Evolutionary conservation across 2,888 invertebrate species (phyloP), one percentile per base, ranked within the genome.

Genomic region (Mimumesa dahlbomi): DNA sequence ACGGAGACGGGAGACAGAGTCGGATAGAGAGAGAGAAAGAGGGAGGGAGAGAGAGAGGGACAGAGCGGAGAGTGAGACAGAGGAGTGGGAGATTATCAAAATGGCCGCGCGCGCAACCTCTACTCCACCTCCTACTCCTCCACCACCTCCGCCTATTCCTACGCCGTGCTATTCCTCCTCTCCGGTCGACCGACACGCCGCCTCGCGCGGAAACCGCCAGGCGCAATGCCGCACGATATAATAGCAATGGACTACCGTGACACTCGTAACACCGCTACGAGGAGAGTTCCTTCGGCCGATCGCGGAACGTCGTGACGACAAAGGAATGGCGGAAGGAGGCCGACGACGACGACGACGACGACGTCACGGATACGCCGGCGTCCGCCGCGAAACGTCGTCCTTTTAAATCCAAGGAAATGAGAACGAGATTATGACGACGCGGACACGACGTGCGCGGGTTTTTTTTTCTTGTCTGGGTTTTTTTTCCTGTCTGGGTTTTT

Each of bases 31-130:
- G 48, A 58, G 52, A 19, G 43, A 46, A 29, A 11, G 42, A 18
- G 57, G 45, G 62, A 57, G 46, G 56, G 66, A 67, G 67, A 36
- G 72, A 54, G 66, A 59, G 48, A 58, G 52, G 19, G 43, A 46
- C 21, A 11, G 42, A 18, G 57, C 43, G 62, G 46, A 57, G 66
- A 67, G 67, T 36, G 72, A 54, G 67, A 82, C 72, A 65, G 75
- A 73, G 61, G 74, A 82, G 87, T 85, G 84, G 87, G 87, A 84
- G 85, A 85, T 87, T 85, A 87, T 87, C 87, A 87, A 87, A 87
- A 87, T 87, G 87, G 87, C 87, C 86, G 87, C 86, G 82, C 85
- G 80, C 87, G 85, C 84, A 84, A 69, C 77, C n/a, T 25, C 68
- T 73, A 66, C 76, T 76, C 72, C 68, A 59, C 59, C 73, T 57